Conservation (phyloP, 2,113 vertebrate genomes). For the Hemiscyllium ocellatum region DNA sequence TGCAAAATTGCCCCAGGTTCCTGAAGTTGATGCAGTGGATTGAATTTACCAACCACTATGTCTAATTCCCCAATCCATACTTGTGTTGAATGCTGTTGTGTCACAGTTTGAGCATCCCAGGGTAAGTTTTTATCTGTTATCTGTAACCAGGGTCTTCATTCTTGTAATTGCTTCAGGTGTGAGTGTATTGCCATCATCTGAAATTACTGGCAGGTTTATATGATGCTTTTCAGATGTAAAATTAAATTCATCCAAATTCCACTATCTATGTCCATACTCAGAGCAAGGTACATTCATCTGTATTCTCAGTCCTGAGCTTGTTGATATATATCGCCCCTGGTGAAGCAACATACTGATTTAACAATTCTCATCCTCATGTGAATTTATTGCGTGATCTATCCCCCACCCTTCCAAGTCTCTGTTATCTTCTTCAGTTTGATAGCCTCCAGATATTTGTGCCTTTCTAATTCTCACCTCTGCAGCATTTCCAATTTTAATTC, state of each 20-base stretch:
- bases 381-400: neutral
- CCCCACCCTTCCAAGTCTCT: neutral
- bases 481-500: too few species aligned
- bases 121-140: neutral
- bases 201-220: neutral
- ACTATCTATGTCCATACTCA: neutral
- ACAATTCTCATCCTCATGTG: neutral
- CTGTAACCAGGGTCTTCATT: too few species aligned
- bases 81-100: neutral
- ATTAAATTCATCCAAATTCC: neutral
- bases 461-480: too few species aligned
- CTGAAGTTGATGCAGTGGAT: neutral
- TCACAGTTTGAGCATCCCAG: neutral
- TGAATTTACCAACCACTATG: neutral
- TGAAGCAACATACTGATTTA: neutral
- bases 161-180: neutral
- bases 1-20: too few species aligned
- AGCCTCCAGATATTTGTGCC: too few species aligned
- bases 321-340: neutral
- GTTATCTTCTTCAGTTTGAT: neutral
- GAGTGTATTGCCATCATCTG: neutral
- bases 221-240: neutral
- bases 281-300: neutral
- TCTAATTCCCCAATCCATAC: neutral
- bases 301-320: neutral